Conservation (phyloP, 2,797 vertebrate genomes). For the Malurus splendens region DNA sequence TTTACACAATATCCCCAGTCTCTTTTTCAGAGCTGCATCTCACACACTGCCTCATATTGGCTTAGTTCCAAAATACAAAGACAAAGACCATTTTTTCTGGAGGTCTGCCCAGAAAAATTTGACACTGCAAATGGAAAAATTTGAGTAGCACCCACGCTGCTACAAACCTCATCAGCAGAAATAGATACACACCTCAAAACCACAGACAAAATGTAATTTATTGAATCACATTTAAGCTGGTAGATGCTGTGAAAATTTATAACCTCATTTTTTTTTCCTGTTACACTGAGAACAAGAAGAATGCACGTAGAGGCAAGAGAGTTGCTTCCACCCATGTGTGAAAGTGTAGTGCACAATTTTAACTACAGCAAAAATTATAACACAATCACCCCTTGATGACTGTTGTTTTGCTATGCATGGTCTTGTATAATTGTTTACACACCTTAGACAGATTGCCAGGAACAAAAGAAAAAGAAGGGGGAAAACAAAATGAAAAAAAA, state of each 20-base stretch:
- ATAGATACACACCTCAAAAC: background rate
- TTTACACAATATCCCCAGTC: background rate
- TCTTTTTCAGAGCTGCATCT: background rate
- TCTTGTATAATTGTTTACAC: background rate
- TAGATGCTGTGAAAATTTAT: background rate
- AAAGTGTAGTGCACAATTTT: background rate
- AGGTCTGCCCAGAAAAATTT: background rate
- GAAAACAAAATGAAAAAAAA: accelerated
- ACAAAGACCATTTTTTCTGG: background rate
- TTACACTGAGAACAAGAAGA: background rate
- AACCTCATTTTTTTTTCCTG: background rate
- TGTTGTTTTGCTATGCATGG: background rate
- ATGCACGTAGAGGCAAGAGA: background rate
- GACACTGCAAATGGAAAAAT: background rate
- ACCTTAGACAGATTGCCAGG: background rate
- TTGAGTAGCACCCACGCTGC: background rate
- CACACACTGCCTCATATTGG: background rate
- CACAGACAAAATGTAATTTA: background rate
- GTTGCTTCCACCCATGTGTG: background rate
- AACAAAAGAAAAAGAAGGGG: background rate
- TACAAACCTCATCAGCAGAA: background rate
- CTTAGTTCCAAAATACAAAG: background rate
- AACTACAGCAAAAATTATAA: background rate
- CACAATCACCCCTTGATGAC: background rate
- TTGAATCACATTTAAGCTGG: background rate